Percentiles rank a stretch among this genome's conserved stretches.
Evolutionary conservation across 2,888 invertebrate genomes (phyloP).

Genomic region (Orthonevra nobilis): DNA sequence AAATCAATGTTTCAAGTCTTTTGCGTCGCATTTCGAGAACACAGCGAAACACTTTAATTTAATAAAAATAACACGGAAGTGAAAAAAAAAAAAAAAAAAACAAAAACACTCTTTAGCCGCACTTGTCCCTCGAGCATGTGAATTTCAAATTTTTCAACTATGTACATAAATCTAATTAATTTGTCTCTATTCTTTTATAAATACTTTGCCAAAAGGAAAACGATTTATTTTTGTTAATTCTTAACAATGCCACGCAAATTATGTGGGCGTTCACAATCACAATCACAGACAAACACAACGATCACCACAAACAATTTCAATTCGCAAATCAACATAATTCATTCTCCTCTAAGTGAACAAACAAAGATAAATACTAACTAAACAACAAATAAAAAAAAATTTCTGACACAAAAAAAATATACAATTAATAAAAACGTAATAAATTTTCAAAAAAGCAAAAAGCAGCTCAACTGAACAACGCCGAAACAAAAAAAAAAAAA

Average conservation of each 20-base stretch:
- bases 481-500: constrained; percentile 12
- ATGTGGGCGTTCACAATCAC: constrained; percentile 34
- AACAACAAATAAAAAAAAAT: neutral
- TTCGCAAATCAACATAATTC: constrained; percentile 46
- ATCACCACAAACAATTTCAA: constrained; percentile 6
- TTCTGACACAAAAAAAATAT: constrained; percentile 8
- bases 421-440: constrained; percentile 52
- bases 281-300: neutral
- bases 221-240: neutral
- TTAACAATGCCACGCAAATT: constrained; percentile 12
- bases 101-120: too few species aligned
- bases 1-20: too few species aligned
- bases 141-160: constrained; percentile 6
- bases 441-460: constrained; percentile 38
- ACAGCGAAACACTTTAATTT: too few species aligned
- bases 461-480: constrained; percentile 21
- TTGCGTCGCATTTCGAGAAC: too few species aligned
- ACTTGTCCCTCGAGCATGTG: neutral
- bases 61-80: too few species aligned
- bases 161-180: constrained; percentile 1
- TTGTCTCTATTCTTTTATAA: neutral
- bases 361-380: constrained; percentile 5
- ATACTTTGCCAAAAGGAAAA: constrained; percentile 20
- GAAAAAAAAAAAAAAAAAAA: too few species aligned
- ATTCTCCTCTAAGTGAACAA: constrained; percentile 25